Base-by-base conservation (phyloP, 2,888 invertebrate species). In the Rotaria macrura region DNA sequence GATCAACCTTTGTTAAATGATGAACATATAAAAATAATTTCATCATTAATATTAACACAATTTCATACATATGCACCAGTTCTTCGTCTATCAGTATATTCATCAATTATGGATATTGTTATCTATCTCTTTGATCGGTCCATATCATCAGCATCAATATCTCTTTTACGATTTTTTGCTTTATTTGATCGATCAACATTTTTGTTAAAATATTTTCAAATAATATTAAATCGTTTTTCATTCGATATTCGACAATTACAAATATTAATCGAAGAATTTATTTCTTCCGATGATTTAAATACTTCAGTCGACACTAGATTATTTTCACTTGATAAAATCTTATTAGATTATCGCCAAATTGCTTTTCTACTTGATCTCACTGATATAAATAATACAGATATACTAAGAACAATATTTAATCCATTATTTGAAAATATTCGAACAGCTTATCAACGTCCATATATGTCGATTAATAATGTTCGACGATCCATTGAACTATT, bases 401-500 rank as follows among this genome's bases (percentile, higher is more conserved):
- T 79, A 14, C 14, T 79, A n/a, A 79, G 43, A 43, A 25, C 12
- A 43, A 43, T 43, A 43, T 79, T 79, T 79, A 25, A 79, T 43
- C 79, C 40, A 14, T 25, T 79, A 9, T n/a, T 79, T 79, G 79
- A 79, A 79, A 79, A 79, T 43, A 79, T 79, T 43, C 40, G 79
- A 79, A 79, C 79, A 40, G 79, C 43, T n/a, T 79, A 43, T 40
- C 79, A 79, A 79, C 79, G 79, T n/a, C 79, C 79, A 43, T 79
- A 79, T 43, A 79, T 79, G 79, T 79, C 79, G 5, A 79, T 43
- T 43, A n/a, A 79, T n/a, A 40, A 43, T 43, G 79, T 79, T 40
- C 40, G 43, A 43, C 43, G n/a, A 79, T 79, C 79, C 1, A 79
- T 79, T 40, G 79, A 79, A 79, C 43, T 79, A 0, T 43, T 79